Conservation (phyloP, 2,888 invertebrate genomes). For the Stegana nigrithorax region DNA sequence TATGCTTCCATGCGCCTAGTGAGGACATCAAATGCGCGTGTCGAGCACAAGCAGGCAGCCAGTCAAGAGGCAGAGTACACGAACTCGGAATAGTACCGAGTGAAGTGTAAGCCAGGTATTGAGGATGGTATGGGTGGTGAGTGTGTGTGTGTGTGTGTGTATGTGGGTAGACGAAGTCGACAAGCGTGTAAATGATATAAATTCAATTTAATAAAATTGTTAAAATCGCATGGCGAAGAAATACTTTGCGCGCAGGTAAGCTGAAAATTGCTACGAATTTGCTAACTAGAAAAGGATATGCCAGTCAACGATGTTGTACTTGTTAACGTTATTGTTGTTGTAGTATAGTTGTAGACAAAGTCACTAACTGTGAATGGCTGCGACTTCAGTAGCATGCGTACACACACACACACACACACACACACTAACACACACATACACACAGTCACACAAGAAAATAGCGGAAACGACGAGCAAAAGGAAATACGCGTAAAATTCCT, state of each 20-base stretch:
- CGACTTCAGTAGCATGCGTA: no score
- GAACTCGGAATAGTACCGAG: neutral
- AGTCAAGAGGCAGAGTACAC: neutral
- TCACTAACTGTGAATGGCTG: constrained; percentile 13
- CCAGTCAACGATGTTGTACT: constrained; percentile 5
- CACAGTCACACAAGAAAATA: constrained; percentile 15
- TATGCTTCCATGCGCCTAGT: neutral
- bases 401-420: neutral
- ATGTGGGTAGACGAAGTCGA: constrained; percentile 47
- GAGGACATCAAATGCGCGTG: neutral
- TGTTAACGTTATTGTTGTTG: constrained; percentile 6
- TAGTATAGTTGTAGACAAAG: constrained; percentile 6
- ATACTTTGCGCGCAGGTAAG: constrained; percentile 60
- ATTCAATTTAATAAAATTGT: constrained; percentile 68
- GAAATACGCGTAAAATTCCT: constrained; percentile 62
- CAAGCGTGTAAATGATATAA: constrained; percentile 67
- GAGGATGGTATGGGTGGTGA: no score
- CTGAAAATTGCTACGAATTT: constrained; percentile 49
- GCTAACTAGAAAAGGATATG: constrained; percentile 17
- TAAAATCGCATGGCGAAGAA: constrained; percentile 63
- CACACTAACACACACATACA: neutral
- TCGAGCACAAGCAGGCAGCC: neutral
- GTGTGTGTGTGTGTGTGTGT: constrained; percentile 26
- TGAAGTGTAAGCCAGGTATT: no score
- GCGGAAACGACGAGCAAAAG: constrained; percentile 34